Base-by-base conservation (phyloP, 2,888 invertebrate genomes). In the Tillus elongatus region DNA sequence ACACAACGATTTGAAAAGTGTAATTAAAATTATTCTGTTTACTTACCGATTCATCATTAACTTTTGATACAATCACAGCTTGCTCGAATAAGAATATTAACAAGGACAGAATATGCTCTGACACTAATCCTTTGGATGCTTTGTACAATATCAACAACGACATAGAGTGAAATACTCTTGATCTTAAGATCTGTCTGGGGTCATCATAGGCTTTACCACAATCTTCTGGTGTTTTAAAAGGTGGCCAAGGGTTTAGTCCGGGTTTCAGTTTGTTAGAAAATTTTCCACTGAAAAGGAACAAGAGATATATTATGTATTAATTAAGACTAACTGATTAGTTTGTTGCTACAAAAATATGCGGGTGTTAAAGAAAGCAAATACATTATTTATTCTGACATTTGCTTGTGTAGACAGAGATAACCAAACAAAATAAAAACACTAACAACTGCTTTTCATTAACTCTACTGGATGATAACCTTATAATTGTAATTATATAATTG, bases 21-120 rank as follows among this genome's bases (percentile, higher is more conserved):
- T 6, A 19, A 19, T n/a, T 19, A 19, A 19, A 6, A 6, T 19
- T n/a, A 19, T 19, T 19, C n/a, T 19, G 24, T 19, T n/a, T n/a
- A n/a, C n/a, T n/a, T n/a, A n/a, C n/a, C n/a, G n/a, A n/a, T n/a
- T 68, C 61, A 35, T 66, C 63, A 36, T 60, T 49, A 49, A 64
- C 62, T 6, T 64, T 63, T 37, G 66, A 67, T 38, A 69, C 49
- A 6, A 54, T 73, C 4, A 89, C 77, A 15, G 88, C 84, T 63
- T 90, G 82, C 63, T 90, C 87, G 42, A 96, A 69, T 39, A 96
- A 73, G 63, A 89, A 92, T 10, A 93, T 73, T 33, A 86, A 78
- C 40, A 93, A 69, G 36, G 91, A 88, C 52, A 93, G 74, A 51
- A 91, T 79, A 64, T 91, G 89, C 66, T 96, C 95, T 31, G 89